Base-by-base conservation (phyloP, 2,888 invertebrate species). In the Erebia ligea region DNA sequence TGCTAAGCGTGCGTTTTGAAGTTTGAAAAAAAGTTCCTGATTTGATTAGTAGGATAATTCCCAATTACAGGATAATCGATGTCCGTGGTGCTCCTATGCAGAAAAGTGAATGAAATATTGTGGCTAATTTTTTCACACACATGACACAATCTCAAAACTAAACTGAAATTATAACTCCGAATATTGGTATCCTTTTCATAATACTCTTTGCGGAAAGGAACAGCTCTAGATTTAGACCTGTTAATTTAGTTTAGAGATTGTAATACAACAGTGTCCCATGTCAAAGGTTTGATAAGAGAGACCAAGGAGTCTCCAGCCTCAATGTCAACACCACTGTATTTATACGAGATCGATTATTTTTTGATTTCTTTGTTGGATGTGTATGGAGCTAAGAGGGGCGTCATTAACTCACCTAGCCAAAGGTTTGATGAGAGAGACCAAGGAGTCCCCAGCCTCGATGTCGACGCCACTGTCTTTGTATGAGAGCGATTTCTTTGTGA, bases 401-500 rank as follows among this genome's bases (percentile, higher is more conserved):
- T 93, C 89, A 98, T 6, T 11, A 5, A 58, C 65, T 71, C n/a
- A 76, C 73, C 75, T 75, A 6, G 76, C 75, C 6, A 76, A 64
- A 1, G 95, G 95, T 81, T 96, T 96, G 80, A 98, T 97, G 78
- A 95, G 90, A 0, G 95, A 93, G 0, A 98, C 97, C 5, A 98
- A 94, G 2, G 95, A 94, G 84, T 98, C 97, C 0, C 98, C 98
- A 1, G 97, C 97, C 67, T 95, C 95, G 72, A 99, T 98, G 84
- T 98, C 97, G 0, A 98, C 98, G 0, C 98, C 98, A 80, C 96
- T 95, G 81, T 95, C 95, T 81, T 97, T 96, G 90, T 98, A 98
- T 0, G 97, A 96, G 77, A 95, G 92, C 0, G 89, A 85, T 66
- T 89, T 82, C 82, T 84, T 78, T 61, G 90, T 75, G 74, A 86